Conservation (phyloP, 92 coral and sea anemone genomes). For the Actinernus sp. region DNA sequence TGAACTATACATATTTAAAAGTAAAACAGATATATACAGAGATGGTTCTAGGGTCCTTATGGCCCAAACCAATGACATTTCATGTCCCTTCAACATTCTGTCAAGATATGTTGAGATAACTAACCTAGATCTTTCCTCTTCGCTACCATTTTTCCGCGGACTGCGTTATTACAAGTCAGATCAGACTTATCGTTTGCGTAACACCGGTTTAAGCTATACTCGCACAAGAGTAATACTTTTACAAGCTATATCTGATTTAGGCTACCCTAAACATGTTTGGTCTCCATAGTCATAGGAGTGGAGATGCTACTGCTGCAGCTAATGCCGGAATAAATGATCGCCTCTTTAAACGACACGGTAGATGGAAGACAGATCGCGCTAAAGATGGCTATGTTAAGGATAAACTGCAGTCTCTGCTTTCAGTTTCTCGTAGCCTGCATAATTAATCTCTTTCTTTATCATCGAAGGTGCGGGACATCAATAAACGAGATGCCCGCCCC, state of each 20-base stretch:
- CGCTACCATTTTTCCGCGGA: conserved; percentile 23
- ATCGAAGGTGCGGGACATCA: too few species aligned
- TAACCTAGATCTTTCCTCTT: conserved; percentile 6
- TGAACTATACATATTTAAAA: conserved; percentile 20
- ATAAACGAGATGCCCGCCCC: too few species aligned
- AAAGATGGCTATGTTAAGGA: conserved; percentile 43
- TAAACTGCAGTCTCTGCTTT: too few species aligned
- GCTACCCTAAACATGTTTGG: neutral
- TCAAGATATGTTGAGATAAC: conserved; percentile 12
- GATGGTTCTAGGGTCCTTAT: conserved; percentile 37
- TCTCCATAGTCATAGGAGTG: too few species aligned
- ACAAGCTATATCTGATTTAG: conserved; percentile 12
- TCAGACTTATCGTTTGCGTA: conserved; percentile 20
- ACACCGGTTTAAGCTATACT: conserved; percentile 32
- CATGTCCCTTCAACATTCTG: conserved; percentile 28
- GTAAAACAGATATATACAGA: conserved; percentile 49
- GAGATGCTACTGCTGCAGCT: too few species aligned
- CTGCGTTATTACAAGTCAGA: conserved; percentile 12
- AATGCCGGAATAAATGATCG: too few species aligned
- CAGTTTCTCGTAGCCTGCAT: too few species aligned
- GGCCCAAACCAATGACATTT: conserved; percentile 13
- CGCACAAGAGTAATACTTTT: conserved; percentile 44
- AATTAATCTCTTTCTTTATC: too few species aligned
- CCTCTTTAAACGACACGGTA: conserved; percentile 55
- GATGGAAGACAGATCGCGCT: conserved; percentile 52